phyloP scores from a whole-genome alignment of 2,113 vertebrate genomes.

The Oryzias melastigma region DNA sequence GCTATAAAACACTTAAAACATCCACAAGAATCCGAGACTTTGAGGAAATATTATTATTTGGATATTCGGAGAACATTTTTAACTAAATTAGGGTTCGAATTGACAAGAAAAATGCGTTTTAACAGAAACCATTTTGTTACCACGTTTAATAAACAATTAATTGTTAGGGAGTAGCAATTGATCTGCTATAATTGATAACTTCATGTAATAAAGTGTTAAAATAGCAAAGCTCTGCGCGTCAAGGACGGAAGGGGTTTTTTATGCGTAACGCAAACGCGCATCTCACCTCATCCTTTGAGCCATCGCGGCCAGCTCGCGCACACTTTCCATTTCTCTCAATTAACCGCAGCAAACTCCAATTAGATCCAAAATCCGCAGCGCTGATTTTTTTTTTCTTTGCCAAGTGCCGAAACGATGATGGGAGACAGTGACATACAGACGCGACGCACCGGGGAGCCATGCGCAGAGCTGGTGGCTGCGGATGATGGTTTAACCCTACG shows the following conservation, averaged over 20 bases:
- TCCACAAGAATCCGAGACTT: too few species aligned
- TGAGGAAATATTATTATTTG: too few species aligned
- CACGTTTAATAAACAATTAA: too few species aligned
- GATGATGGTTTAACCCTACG: constrained; percentile 59
- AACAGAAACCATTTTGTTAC: too few species aligned
- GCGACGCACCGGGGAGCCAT: constrained; percentile 57
- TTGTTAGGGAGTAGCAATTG: too few species aligned
- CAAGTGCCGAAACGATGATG: constrained; percentile 40
- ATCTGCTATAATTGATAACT: too few species aligned
- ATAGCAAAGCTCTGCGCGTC: not conserved
- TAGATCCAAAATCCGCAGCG: constrained; percentile 14
- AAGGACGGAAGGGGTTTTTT: constrained; percentile 5
- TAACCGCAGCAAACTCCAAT: constrained; percentile 6
- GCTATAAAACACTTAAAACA: too few species aligned
- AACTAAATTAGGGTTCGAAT: too few species aligned
- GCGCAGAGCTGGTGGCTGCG: constrained; percentile 63
- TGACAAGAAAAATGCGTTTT: too few species aligned
- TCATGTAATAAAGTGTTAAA: not conserved
- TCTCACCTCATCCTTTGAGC: constrained; percentile 57
- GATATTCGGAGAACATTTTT: too few species aligned
- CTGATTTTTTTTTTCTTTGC: constrained; percentile 46
- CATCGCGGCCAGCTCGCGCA: constrained; percentile 29
- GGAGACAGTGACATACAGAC: constrained; percentile 24
- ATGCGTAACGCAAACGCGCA: not conserved
- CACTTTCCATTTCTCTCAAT: constrained; percentile 37